phyloP scores from a whole-genome alignment of 2,797 vertebrate species.

The Apogon hyalosoma region DNA sequence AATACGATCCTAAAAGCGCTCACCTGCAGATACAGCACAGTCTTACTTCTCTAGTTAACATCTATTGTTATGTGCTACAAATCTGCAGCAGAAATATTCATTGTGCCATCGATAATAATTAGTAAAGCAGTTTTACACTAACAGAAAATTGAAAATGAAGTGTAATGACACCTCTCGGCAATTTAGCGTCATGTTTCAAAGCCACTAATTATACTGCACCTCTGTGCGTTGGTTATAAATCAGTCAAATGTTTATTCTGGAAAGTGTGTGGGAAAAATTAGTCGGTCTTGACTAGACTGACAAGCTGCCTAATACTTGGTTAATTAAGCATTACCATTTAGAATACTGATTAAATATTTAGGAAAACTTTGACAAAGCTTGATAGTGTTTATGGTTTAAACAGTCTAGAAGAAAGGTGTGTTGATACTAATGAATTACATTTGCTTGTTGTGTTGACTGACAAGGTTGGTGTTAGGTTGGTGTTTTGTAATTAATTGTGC shows the following conservation, averaged over 20 bases:
- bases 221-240: conserved; percentile 42
- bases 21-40: conserved; percentile 14
- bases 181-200: conserved; percentile 30
- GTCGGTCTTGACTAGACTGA: no score
- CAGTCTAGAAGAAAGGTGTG: neutral
- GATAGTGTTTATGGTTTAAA: neutral
- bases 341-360: conserved; percentile 2
- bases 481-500: no score
- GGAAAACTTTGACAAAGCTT: neutral
- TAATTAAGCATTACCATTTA: neutral
- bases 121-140: neutral
- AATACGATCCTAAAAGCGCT: conserved; percentile 16
- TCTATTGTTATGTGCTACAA: neutral
- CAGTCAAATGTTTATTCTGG: conserved; percentile 39
- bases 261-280: conserved; percentile 29
- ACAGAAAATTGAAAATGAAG: neutral
- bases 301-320: no score
- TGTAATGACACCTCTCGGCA: conserved; percentile 22
- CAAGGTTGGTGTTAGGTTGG: neutral
- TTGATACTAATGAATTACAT: neutral
- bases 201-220: conserved; percentile 24
- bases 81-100: neutral
- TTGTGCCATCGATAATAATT: no score
- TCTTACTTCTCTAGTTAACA: neutral
- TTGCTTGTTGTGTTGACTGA: neutral